Conservation (phyloP, 2,113 vertebrate species). For the Astatoreochromis straeleni region DNA sequence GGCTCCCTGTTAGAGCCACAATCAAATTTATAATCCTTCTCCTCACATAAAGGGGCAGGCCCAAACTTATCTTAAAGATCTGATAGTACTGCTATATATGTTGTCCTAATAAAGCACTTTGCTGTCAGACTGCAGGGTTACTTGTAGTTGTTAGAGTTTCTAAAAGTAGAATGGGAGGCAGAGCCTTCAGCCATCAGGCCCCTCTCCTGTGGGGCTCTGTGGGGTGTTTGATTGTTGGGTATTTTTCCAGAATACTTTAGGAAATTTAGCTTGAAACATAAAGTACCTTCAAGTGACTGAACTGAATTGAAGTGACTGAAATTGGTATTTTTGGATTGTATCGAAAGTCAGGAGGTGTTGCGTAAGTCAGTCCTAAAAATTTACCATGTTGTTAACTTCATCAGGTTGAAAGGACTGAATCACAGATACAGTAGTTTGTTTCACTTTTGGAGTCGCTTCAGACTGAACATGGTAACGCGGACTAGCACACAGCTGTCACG, state of each 20-base stretch:
- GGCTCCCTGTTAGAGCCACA: not conserved
- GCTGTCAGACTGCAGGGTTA: not conserved
- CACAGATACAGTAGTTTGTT: not conserved
- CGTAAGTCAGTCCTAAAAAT: not conserved
- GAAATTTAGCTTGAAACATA: not conserved
- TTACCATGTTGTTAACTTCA: not conserved
- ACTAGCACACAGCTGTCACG: not conserved
- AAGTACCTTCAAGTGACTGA: not conserved
- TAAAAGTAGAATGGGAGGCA: not conserved
- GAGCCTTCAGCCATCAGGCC: not conserved
- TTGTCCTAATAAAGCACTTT: not conserved
- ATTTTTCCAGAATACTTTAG: not conserved
- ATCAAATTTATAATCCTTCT: not conserved
- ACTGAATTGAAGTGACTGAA: not conserved
- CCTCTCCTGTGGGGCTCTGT: not conserved
- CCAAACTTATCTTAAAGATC: not conserved
- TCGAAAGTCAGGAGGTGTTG: not conserved
- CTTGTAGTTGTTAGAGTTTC: not conserved
- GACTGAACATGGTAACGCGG: rapidly evolving
- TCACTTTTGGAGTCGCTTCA: not conserved
- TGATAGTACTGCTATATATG: not conserved
- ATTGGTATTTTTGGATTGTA: not conserved
- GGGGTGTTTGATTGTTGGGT: not conserved
- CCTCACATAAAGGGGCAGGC: not conserved
- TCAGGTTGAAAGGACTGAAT: not conserved